Evolutionary conservation across 2,797 vertebrate genomes (phyloP).

Genomic region (Danionella dracula): DNA sequence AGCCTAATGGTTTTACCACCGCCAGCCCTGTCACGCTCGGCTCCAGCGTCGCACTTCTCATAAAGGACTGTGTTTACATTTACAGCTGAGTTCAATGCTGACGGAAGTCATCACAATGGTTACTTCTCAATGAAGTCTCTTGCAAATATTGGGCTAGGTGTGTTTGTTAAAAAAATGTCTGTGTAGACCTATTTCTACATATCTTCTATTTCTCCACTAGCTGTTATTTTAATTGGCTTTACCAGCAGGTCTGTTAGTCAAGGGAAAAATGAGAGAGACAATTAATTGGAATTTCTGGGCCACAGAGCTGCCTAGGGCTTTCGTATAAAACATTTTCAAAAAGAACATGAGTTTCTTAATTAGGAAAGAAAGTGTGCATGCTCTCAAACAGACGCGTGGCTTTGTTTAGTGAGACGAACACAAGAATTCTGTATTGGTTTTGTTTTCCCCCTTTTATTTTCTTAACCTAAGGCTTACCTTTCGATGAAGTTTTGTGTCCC

Average conservation of each 20-base stretch:
- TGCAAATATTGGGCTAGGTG: neutral
- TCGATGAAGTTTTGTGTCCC: neutral
- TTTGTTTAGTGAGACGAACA: neutral
- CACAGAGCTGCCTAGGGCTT: conserved; percentile 59
- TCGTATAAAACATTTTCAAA: conserved; percentile 53
- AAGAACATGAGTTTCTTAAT: conserved; percentile 58
- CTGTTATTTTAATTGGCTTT: neutral
- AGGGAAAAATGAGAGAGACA: conserved; percentile 55
- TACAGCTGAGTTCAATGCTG: neutral
- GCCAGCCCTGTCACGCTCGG: neutral
- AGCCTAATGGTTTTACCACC: conserved; percentile 20
- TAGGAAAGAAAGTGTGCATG: conserved; percentile 38
- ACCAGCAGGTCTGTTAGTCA: neutral
- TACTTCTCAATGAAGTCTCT: too few relatives aligned
- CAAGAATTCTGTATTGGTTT: neutral
- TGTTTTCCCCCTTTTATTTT: neutral
- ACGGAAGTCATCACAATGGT: too few relatives aligned
- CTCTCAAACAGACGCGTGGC: neutral
- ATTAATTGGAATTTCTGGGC: conserved; percentile 75
- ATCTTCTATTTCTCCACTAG: neutral
- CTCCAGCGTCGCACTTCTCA: conserved; percentile 7
- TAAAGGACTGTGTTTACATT: neutral
- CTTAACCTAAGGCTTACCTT: conserved; percentile 17
- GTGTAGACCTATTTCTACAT: neutral
- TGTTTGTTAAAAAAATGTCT: neutral